Evolutionary conservation across 2,888 invertebrate species (phyloP), one percentile per base, ranked within the genome.

Genomic region (Pterobdella sp.): DNA sequence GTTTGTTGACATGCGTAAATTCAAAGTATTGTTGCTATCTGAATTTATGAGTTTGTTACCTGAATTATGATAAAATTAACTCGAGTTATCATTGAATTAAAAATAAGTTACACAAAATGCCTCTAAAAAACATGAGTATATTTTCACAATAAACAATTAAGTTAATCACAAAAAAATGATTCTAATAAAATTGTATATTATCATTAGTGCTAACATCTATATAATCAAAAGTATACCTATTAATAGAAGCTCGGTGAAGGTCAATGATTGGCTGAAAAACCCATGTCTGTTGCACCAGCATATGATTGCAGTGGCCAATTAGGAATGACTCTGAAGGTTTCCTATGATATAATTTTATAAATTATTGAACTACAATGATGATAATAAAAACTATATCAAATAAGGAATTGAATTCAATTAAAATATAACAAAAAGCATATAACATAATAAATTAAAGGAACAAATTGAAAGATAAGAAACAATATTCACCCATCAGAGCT

Each of bases 241-340:
- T 22, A 26, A 26, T 56, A 56, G 60, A 56, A 18, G 60, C 60
- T 22, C 14, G 4, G 26, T 56, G n/a, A 26, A 56, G 60, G 4
- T 18, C n/a, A 26, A 26, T 56, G 60, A 56, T 56, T 56, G 60
- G 60, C n/a, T 56, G n/a, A 56, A 56, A 56, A 22, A n/a, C 4
- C 60, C 60, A 56, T 26, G n/a, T 56, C 10, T 4, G 14, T 3
- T 22, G 4, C 10, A 56, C 4, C n/a, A 56, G 4, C 60, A 56
- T 26, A 26, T 56, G 60, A 56, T 26, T 4, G n/a, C 60, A 56
- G 60, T 56, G 60, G 60, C 60, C 60, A 56, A 56, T 56, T 3
- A 22, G 18, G n/a, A 56, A n/a, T 4, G 60, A 56, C 4, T 3
- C 4, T 56, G 60, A 26, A 56, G 7, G n/a, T n/a, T n/a, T n/a